Evolutionary conservation across 92 coral and sea anemone genomes (phyloP).

Genomic region (Porites cylindrica): DNA sequence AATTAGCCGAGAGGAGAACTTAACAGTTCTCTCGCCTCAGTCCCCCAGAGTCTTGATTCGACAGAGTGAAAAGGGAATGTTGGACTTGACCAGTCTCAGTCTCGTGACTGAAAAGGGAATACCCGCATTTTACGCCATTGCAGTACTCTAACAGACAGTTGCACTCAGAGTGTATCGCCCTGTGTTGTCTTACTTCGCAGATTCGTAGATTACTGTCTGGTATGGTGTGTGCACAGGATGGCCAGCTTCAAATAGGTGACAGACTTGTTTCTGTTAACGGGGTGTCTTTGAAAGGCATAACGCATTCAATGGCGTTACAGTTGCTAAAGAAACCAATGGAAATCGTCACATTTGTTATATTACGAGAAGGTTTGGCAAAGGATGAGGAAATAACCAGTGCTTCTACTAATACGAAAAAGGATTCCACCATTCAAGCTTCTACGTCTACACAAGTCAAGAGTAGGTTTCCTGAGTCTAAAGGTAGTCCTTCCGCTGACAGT

Average conservation of each 20-base stretch:
- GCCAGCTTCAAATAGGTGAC: slow-evolving; percentile 84
- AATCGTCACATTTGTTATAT: slow-evolving; percentile 68
- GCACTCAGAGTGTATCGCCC: background rate
- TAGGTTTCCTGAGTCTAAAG: background rate
- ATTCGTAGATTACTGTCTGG: slow-evolving; percentile 93
- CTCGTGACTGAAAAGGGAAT: no score
- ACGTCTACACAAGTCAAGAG: background rate
- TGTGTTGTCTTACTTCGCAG: slow-evolving; percentile 45
- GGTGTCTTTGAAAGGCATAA: slow-evolving; percentile 74
- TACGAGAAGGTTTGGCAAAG: slow-evolving; percentile 63
- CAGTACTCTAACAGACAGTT: background rate
- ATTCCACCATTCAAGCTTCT: background rate
- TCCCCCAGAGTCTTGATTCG: no score
- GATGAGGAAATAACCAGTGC: background rate
- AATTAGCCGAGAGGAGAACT: no score
- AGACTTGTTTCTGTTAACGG: slow-evolving; percentile 89
- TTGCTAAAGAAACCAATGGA: slow-evolving; percentile 91
- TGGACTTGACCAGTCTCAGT: no score
- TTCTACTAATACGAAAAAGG: background rate
- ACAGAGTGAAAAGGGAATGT: no score
- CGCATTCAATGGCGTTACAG: slow-evolving; percentile 91
- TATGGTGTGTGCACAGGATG: slow-evolving; percentile 88
- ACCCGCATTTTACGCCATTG: background rate
- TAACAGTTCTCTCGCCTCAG: no score
- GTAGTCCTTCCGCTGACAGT: background rate